These are phyloP conservation scores for Sicus ferrugineus DNA, from an alignment of 2,888 invertebrate species.

Conservation along the genomic window DNA sequence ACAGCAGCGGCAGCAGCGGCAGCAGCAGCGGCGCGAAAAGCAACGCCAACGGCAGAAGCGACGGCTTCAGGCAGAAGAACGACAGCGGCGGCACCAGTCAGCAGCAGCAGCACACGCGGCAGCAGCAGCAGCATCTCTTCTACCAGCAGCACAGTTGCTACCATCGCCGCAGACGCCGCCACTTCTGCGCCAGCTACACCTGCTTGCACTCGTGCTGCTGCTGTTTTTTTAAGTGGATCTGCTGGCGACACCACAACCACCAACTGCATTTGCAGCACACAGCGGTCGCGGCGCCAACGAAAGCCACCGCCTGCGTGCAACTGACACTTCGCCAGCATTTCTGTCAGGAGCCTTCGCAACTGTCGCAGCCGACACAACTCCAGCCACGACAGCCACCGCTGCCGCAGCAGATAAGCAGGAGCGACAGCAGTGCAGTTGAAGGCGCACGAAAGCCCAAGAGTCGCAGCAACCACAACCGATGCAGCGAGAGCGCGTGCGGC, in stretches of 20 bases:
- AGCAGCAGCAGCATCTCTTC: slow-evolving; percentile 23
- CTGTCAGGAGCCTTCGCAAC: background rate
- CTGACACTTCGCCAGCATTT: background rate
- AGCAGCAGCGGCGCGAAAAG: background rate
- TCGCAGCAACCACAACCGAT: background rate
- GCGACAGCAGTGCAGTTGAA: background rate
- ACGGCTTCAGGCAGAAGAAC: background rate
- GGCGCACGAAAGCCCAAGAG: background rate
- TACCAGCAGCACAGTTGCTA: slow-evolving; percentile 26
- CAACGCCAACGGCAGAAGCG: background rate
- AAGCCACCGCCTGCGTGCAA: background rate
- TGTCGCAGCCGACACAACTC: background rate
- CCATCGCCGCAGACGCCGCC: slow-evolving; percentile 25
- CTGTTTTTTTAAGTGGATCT: slow-evolving; percentile 32
- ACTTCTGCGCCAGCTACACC: slow-evolving; percentile 27
- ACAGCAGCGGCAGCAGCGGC: background rate
- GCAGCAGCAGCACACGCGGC: slow-evolving; percentile 20
- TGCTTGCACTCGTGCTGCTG: slow-evolving; percentile 24
- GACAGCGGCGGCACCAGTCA: background rate
- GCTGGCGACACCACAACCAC: slow-evolving; percentile 23
- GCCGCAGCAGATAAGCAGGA: background rate
- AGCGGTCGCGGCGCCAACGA: background rate
- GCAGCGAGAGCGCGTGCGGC: background rate
- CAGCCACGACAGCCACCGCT: background rate
- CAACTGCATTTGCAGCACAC: background rate